Evolutionary conservation across 1,140 invertebrate species (phyloP).

Genomic region (Calephelis nemesis): DNA sequence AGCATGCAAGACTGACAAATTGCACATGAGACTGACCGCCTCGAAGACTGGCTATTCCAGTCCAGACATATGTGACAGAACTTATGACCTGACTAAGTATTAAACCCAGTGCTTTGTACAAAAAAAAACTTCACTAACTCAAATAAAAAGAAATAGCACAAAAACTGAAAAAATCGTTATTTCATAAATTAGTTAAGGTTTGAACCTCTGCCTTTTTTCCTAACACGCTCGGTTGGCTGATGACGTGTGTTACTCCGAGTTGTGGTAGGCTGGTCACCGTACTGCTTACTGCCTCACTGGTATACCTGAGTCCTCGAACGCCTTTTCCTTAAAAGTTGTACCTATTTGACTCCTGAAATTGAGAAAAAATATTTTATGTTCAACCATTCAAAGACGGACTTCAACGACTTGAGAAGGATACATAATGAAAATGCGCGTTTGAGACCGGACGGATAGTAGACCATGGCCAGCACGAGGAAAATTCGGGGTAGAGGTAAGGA

Average conservation of each 20-base stretch:
- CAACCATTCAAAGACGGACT: no score
- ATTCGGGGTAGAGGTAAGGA: no score
- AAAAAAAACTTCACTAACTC: slow-evolving; percentile 56
- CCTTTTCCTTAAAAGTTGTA: slow-evolving; percentile 94
- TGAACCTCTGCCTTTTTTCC: slow-evolving; percentile 83
- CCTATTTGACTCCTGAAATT: slow-evolving; percentile 91
- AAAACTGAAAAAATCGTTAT: slow-evolving; percentile 38
- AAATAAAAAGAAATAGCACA: slow-evolving; percentile 45
- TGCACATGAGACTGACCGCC: no score
- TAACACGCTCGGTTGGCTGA: slow-evolving; percentile 77
- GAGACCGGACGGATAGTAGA: no score
- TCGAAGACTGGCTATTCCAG: no score
- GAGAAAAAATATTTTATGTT: background rate
- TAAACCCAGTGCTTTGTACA: slow-evolving; percentile 29
- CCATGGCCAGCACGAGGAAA: no score
- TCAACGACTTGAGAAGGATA: no score
- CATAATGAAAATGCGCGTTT: no score
- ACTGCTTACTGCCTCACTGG: slow-evolving; percentile 84
- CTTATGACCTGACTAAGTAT: no score
- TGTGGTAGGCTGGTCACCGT: slow-evolving; percentile 52
- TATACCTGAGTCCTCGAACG: slow-evolving; percentile 95
- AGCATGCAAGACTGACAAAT: no score
- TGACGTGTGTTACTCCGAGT: slow-evolving; percentile 53
- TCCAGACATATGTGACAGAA: no score
- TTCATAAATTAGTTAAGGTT: slow-evolving; percentile 61